A percentile compares a stretch with the other conserved stretches of the same genome.
Evolutionary conservation across 2,888 invertebrate species (phyloP).

Genomic region (Blastobasis adustella): DNA sequence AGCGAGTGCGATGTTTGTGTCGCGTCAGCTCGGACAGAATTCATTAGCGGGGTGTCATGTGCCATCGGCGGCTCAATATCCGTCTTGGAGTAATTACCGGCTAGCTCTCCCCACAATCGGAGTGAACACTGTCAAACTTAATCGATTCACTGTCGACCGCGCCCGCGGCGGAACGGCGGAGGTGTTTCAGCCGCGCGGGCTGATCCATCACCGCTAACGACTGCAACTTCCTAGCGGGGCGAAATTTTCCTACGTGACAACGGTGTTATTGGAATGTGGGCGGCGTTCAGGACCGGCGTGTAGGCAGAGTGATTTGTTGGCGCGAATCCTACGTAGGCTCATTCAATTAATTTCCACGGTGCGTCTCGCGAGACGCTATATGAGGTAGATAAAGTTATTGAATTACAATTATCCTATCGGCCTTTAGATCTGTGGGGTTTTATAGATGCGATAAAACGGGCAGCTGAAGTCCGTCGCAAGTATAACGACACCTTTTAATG

Average conservation of each 20-base stretch:
- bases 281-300: constrained; percentile 6
- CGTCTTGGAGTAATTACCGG: constrained; percentile 47
- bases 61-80: constrained; percentile 31
- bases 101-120: constrained; percentile 46
- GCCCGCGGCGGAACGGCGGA: too few relatives aligned
- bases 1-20: constrained; percentile 42
- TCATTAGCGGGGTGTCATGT: constrained; percentile 53
- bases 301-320: constrained; percentile 11
- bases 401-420: constrained; percentile 66
- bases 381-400: constrained; percentile 51
- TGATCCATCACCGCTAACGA: constrained; percentile 49
- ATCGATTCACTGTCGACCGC: constrained; percentile 55
- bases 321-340: constrained; percentile 7
- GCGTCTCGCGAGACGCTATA: constrained; percentile 14
- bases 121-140: constrained; percentile 59
- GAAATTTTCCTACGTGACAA: constrained; percentile 35
- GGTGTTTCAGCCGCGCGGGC: constrained; percentile 6
- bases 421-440: constrained; percentile 48
- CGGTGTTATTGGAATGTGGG: constrained; percentile 22
- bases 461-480: constrained; percentile 50
- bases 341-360: constrained; percentile 7
- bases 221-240: constrained; percentile 35
- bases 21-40: constrained; percentile 58
- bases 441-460: constrained; percentile 52
- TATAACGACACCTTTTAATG: constrained; percentile 64